phyloP scores from a whole-genome alignment of 2,888 invertebrate genomes.

The Cerastoderma edule region DNA sequence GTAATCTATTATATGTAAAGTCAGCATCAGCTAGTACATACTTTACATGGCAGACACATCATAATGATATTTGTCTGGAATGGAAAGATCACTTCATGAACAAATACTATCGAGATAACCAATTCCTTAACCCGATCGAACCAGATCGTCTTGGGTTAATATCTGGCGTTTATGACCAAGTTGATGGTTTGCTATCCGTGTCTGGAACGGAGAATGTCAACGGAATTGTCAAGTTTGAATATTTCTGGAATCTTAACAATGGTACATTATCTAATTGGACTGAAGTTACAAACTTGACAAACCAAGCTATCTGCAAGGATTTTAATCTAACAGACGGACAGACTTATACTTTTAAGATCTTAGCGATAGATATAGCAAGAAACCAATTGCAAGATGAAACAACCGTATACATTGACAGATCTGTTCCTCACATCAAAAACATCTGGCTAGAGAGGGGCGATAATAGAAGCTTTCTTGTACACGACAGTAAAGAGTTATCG shows the following conservation, averaged over 20 bases:
- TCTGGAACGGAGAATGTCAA: slow-evolving; percentile 60
- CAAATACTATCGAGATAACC: slow-evolving; percentile 32
- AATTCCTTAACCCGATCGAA: slow-evolving; percentile 45
- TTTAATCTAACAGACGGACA: slow-evolving; percentile 56
- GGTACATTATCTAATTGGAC: not conserved
- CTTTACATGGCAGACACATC: slow-evolving; percentile 60
- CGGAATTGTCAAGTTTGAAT: slow-evolving; percentile 53
- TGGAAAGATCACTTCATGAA: slow-evolving; percentile 60
- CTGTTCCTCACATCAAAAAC: slow-evolving; percentile 58
- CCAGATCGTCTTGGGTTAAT: slow-evolving; percentile 38
- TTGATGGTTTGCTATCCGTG: slow-evolving; percentile 50
- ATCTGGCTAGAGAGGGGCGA: slow-evolving; percentile 53
- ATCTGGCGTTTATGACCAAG: slow-evolving; percentile 60
- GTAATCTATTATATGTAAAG: slow-evolving; percentile 27
- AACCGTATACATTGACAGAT: slow-evolving; percentile 56
- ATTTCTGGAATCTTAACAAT: slow-evolving; percentile 20
- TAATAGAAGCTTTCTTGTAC: slow-evolving; percentile 57
- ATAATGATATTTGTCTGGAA: slow-evolving; percentile 44
- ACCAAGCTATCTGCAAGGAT: slow-evolving; percentile 43
- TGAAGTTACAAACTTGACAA: slow-evolving; percentile 34
- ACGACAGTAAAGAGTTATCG: slow-evolving; percentile 61
- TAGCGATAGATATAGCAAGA: slow-evolving; percentile 57
- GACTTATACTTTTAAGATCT: slow-evolving; percentile 41
- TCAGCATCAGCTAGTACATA: slow-evolving; percentile 45
- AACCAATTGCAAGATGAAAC: slow-evolving; percentile 47